Evolutionary conservation across 1,140 invertebrate species (phyloP), one percentile per base, ranked within the genome.

Genomic region (Theocolax elegans): DNA sequence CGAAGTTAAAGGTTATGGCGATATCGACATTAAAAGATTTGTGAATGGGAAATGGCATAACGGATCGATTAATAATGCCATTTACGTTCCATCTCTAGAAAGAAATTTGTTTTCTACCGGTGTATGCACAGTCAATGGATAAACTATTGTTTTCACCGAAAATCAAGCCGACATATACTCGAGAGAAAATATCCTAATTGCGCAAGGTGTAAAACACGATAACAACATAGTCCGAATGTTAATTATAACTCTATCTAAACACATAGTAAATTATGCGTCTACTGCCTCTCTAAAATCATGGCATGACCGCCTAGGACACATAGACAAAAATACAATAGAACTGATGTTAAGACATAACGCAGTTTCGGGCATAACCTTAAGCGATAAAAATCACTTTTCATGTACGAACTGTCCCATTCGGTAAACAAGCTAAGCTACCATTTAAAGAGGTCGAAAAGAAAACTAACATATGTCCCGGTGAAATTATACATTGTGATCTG

Each of bases 71-170:
- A 67, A 31, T 21, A 58, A 74, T 51, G 71, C 70, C 17, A 49
- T 68, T 40, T 72, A 66, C 59, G 54, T 72, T 27, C 63, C 63
- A 25, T 21, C 3, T 15, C 13, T 68, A 23, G 31, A 38, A 19
- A 35, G 63, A 56, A 72, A 76, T 59, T 66, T 76, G 23, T 68
- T 77, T 31, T 77, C 72, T 67, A 65, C 68, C 10, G 68, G 38
- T n/a, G 56, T 62, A 40, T 63, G 40, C 23, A 73, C 71, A 13
- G 21, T 60, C 13, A 68, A 68, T 58, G 67, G 64, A 38, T 35
- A 12, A 13, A 42, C 27, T 29, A 40, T 75, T 13, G n/a, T 66
- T 46, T 64, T 68, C 25, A 44, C 40, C 27, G 58, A 27, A 19
- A 44, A 40, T 12, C 17, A 17, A 67, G 60, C 66, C 25, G 56